phyloP scores from a whole-genome alignment of 2,113 vertebrate genomes.

The Theristicus caerulescens region DNA sequence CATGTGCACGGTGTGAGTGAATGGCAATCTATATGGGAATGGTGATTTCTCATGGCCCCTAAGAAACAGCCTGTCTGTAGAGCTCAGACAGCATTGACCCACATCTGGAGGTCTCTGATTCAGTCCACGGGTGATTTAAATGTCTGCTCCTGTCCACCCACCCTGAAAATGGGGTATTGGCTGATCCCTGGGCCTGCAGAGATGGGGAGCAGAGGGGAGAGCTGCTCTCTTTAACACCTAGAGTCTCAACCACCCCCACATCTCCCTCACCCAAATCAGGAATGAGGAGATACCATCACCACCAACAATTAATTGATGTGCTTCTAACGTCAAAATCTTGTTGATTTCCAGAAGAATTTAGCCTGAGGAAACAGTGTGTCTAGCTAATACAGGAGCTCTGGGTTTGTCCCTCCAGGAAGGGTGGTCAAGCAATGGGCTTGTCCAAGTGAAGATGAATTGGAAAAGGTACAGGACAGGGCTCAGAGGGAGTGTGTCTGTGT shows the following conservation, averaged over 20 bases:
- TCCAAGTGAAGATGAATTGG: neutral
- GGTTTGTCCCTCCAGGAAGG: neutral
- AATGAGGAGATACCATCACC: neutral
- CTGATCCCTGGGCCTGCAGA: neutral
- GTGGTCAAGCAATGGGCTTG: neutral
- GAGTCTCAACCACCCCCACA: neutral
- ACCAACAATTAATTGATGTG: neutral
- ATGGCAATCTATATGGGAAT: neutral
- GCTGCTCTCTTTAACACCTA: neutral
- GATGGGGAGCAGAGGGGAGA: neutral
- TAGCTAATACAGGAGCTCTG: neutral
- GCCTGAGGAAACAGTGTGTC: neutral
- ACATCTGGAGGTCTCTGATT: neutral
- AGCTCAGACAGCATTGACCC: neutral
- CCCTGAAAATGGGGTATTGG: neutral
- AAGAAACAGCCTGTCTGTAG: neutral
- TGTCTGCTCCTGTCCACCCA: neutral
- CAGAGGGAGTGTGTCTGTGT: neutral
- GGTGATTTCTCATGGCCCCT: neutral
- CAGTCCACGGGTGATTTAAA: neutral
- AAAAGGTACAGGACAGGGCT: neutral
- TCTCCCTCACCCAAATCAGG: neutral
- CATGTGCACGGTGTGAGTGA: neutral
- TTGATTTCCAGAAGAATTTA: neutral
- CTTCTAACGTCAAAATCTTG: neutral